A percentile compares a stretch with the other conserved stretches of the same genome.
Evolutionary conservation across 2,113 vertebrate genomes (phyloP).

Genomic region (Phyllostomus hastatus): DNA sequence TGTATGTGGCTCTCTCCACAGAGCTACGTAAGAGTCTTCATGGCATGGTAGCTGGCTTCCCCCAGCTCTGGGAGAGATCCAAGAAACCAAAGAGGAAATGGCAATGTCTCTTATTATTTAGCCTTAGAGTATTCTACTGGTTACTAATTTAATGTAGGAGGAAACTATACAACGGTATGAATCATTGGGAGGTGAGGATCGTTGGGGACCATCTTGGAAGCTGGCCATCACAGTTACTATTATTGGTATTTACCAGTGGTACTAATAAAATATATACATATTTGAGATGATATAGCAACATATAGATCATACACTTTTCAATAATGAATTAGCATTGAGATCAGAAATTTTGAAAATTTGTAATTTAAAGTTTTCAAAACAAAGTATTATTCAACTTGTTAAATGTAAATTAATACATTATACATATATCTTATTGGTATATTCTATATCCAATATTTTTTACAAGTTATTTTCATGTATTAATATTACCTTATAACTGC

Average conservation of each 20-base stretch:
- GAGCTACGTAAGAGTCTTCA: neutral
- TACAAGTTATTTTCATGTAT: neutral
- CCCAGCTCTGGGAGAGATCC: neutral
- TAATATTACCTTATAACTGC: neutral
- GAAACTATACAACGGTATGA: neutral
- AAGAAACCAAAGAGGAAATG: neutral
- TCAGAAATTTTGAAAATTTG: conserved; percentile 35
- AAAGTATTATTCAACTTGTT: conserved; percentile 1
- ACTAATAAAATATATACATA: neutral
- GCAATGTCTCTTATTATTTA: neutral
- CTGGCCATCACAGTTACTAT: neutral
- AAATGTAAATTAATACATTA: neutral
- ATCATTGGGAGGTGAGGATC: neutral
- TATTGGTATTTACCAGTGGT: neutral
- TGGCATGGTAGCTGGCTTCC: neutral
- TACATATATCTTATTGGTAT: neutral
- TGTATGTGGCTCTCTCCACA: neutral
- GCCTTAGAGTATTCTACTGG: neutral
- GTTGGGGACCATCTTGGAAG: neutral
- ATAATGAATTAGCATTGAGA: neutral
- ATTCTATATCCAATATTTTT: neutral
- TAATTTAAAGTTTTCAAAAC: conserved; percentile 16
- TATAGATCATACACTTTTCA: conserved; percentile 21
- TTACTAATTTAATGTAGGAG: neutral
- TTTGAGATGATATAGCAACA: conserved; percentile 27